Evolutionary conservation across 2,888 invertebrate species (phyloP), one percentile per base, ranked within the genome.

Genomic region (Cylloceria caligata): DNA sequence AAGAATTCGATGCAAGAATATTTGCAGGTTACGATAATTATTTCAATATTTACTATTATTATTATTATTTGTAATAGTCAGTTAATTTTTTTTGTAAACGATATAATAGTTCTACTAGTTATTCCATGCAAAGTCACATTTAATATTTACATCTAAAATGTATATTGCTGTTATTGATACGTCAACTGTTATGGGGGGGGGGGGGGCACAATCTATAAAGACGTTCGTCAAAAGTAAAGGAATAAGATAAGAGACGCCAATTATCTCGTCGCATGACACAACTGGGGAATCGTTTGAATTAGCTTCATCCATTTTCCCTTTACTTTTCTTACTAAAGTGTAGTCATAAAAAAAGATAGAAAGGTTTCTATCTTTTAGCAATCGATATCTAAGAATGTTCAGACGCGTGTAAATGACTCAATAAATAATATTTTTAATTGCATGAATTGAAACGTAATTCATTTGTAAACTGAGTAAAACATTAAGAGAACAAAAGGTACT

Each of bases 201-300:
- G 21, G 3, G 11, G 24, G 24, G 11, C 11, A 24, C 3, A 52
- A 52, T 52, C 52, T 24, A 24, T 24, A 52, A 24, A 52, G 52
- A 11, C 6, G 24, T 52, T 24, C 21, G 9, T 24, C 11, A 52
- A 52, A 52, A 52, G 52, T 3, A 52, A 52, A 24, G 24, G 49
- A 52, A 21, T 0, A 21, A 21, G 24, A 52, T 24, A 52, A 11
- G 24, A 24, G 4, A 24, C 13, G 24, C 11, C 13, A 52, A 24
- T 52, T 13, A 52, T 52, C 52, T 24, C 24, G 52, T 52, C 52
- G 3, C 52, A 52, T 52, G 21, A 13, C 52, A 24, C 52, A 3
- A 24, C 24, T 52, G 52, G 24, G 9, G 24, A 13, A 21, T 52
- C 24, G 52, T 24, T 24, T 24, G 52, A n/a, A 52, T 52, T 11